phyloP scores from a whole-genome alignment of 2,797 vertebrate genomes.

The Artibeus lituratus region DNA sequence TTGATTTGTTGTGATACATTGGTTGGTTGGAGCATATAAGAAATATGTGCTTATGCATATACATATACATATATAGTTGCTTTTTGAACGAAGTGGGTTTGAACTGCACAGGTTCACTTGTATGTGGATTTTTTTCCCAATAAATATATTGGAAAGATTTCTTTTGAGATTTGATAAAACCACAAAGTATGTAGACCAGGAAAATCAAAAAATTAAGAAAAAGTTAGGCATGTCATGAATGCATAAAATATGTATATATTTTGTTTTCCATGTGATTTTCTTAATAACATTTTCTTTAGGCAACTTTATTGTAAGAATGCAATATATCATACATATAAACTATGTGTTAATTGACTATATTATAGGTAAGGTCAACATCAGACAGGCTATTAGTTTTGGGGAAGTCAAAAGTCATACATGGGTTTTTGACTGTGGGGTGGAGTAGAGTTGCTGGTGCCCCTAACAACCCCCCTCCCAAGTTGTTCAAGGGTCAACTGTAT shows the following conservation, averaged over 20 bases:
- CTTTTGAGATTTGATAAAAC: not conserved
- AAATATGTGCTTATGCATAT: not conserved
- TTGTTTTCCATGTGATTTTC: not conserved
- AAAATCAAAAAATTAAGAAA: not conserved
- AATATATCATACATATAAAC: not conserved
- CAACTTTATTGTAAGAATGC: not conserved
- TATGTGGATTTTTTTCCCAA: not conserved
- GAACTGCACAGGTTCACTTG: too few relatives aligned
- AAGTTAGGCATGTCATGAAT: not conserved
- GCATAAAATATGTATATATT: not conserved
- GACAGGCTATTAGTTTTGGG: not conserved
- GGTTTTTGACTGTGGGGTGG: not conserved
- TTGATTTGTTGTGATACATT: not conserved
- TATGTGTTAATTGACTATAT: not conserved
- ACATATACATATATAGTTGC: not conserved
- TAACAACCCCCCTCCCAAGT: rapidly evolving
- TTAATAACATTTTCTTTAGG: not conserved
- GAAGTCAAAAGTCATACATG: not conserved
- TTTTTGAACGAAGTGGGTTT: not conserved
- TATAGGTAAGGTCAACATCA: too few relatives aligned
- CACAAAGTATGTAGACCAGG: not conserved
- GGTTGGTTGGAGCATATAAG: not conserved
- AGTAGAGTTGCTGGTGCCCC: not conserved
- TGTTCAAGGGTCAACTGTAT: not conserved
- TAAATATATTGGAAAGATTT: too few relatives aligned